Evolutionary conservation across 2,113 vertebrate species (phyloP).

Genomic region (Lathamus discolor): DNA sequence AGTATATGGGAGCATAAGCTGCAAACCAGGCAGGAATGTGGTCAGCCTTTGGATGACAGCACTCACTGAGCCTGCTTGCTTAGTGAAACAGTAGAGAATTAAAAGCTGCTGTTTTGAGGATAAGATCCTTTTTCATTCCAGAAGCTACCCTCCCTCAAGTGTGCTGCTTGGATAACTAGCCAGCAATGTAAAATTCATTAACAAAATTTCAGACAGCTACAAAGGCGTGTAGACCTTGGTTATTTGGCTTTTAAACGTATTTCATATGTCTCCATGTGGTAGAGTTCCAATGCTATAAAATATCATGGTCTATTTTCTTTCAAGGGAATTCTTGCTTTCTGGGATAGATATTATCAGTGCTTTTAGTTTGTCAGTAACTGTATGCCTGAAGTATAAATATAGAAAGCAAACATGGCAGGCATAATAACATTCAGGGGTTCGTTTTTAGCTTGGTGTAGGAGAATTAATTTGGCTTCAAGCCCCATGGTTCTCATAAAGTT

Average conservation of each 20-base stretch:
- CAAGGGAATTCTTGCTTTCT: not conserved
- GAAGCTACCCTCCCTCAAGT: not conserved
- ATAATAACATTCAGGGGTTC: not conserved
- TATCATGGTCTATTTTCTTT: not conserved
- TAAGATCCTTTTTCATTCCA: not conserved
- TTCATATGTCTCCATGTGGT: not conserved
- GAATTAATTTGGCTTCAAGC: slow-evolving; percentile 39
- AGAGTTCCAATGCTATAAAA: not conserved
- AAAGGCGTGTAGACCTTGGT: not conserved
- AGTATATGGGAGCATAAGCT: not conserved
- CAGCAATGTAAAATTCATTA: not conserved
- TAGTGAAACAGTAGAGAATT: not conserved
- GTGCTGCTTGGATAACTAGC: not conserved
- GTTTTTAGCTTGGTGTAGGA: slow-evolving; percentile 32
- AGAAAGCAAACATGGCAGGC: slow-evolving; percentile 4
- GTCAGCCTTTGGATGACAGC: not conserved
- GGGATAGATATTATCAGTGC: not conserved
- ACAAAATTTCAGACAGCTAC: not conserved
- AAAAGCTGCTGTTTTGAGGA: not conserved
- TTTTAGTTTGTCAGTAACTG: slow-evolving; percentile 15
- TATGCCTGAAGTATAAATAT: slow-evolving; percentile 16
- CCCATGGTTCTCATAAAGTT: slow-evolving; percentile 7
- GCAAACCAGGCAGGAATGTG: not conserved
- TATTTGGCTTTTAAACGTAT: not conserved
- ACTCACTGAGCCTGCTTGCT: not conserved